Conservation (phyloP, 2,888 invertebrate genomes). For the Hofmannophila pseudospretella region DNA sequence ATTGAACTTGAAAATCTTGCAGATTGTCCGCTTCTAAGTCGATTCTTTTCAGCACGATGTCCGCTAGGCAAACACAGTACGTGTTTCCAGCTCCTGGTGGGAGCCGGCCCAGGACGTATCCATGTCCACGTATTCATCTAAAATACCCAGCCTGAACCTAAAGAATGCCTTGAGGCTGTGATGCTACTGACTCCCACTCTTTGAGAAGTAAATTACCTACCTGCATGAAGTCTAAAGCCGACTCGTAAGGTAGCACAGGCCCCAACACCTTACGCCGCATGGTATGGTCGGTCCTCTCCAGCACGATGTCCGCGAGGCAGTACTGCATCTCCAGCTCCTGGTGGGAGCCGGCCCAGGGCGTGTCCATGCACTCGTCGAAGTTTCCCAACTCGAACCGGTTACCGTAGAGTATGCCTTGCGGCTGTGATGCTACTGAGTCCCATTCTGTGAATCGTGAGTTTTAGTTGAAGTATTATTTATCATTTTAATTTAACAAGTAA, state of each 20-base stretch:
- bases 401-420: constrained; percentile 75
- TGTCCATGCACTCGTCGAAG: constrained; percentile 77
- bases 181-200: constrained; percentile 82
- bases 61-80: constrained; percentile 72
- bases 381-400: constrained; percentile 79
- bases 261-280: constrained; percentile 30
- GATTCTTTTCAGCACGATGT: constrained; percentile 55
- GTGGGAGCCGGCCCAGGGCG: constrained; percentile 46
- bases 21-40: no score
- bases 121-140: constrained; percentile 76
- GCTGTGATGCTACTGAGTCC: constrained; percentile 79
- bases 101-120: constrained; percentile 48
- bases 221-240: constrained; percentile 63
- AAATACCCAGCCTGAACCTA: constrained; percentile 79
- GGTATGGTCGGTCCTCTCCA: constrained; percentile 47
- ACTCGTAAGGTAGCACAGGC: constrained; percentile 53
- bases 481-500: no score
- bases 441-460: constrained; percentile 79
- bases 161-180: constrained; percentile 74
- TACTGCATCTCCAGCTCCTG: constrained; percentile 59
- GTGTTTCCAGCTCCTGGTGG: constrained; percentile 47
- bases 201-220: no score
- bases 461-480: no score
- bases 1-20: no score
- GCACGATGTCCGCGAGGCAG: constrained; percentile 65